A percentile compares a stretch with the other conserved stretches of the same genome.
phyloP scores from a whole-genome alignment of 1,140 invertebrate species.

The Maniola jurtina region DNA sequence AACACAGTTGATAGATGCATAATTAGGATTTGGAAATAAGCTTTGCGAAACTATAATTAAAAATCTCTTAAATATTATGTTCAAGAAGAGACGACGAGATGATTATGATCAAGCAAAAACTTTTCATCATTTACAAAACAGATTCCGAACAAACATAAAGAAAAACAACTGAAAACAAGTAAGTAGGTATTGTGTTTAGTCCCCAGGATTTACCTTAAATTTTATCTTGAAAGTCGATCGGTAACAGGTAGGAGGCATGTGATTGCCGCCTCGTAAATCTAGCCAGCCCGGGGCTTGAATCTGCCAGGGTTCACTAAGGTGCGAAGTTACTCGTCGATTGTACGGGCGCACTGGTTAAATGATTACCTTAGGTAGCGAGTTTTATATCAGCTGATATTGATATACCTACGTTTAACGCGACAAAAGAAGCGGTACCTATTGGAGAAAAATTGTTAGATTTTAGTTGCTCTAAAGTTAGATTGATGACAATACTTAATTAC shows the following conservation, averaged over 20 bases:
- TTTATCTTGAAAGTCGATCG: slow-evolving; percentile 7
- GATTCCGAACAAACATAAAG: no score
- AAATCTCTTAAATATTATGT: no score
- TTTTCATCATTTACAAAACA: no score
- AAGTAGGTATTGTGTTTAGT: neutral
- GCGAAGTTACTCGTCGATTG: slow-evolving; percentile 7
- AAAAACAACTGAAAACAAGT: no score
- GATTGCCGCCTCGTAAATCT: slow-evolving; percentile 19
- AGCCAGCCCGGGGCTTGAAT: slow-evolving; percentile 24
- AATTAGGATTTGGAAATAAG: no score
- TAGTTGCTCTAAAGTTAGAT: no score
- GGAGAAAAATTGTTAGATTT: no score
- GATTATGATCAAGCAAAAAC: no score
- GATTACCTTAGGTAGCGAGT: slow-evolving; percentile 1
- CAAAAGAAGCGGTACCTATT: neutral
- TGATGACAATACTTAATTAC: no score
- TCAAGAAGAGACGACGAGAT: no score
- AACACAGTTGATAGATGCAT: no score
- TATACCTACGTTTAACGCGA: neutral
- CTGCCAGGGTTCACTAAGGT: slow-evolving; percentile 14
- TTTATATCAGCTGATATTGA: neutral
- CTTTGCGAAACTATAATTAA: no score
- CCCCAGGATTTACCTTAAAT: slow-evolving; percentile 2
- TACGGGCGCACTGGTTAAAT: neutral
- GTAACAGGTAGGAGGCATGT: slow-evolving; percentile 12